A percentile compares a stretch with the other conserved stretches of the same genome.
These are phyloP conservation scores for Drosophila ananassae DNA, from an alignment of 1,140 invertebrate genomes.

Conservation along the genomic window DNA sequence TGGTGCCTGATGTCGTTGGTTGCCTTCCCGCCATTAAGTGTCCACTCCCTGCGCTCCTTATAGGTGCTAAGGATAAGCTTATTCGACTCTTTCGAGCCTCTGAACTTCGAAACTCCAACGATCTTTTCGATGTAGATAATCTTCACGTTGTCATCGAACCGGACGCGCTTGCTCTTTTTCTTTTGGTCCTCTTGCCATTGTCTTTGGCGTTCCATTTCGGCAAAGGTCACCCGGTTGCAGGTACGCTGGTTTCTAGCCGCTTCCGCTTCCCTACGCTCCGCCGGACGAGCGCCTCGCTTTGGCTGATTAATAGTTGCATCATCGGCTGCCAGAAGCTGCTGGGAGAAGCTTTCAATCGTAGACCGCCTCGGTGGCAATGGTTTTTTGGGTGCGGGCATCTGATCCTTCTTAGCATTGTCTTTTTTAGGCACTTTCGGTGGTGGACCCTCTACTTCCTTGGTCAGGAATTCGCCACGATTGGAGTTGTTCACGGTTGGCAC, in stretches of 20 bases:
- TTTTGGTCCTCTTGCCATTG: conserved; percentile 1
- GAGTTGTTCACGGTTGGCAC: conserved; percentile 37
- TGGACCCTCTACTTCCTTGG: conserved; percentile 30
- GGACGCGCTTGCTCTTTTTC: conserved; percentile 26
- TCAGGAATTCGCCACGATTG: conserved; percentile 72
- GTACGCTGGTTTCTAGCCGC: conserved; percentile 56
- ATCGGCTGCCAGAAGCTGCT: conserved; percentile 37
- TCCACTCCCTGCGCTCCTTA: conserved; percentile 51
- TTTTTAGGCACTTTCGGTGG: conserved; percentile 34
- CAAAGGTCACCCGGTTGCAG: conserved; percentile 71
- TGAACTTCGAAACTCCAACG: conserved; percentile 6
- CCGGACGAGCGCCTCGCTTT: conserved; percentile 3
- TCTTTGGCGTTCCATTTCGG: conserved; percentile 50
- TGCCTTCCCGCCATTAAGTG: neutral
- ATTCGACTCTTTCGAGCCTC: conserved; percentile 36
- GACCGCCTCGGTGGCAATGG: conserved; percentile 7
- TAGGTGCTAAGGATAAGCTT: conserved; percentile 45
- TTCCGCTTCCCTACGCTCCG: conserved; percentile 49
- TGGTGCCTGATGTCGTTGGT: conserved; percentile 51
- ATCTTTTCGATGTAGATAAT: conserved; percentile 39
- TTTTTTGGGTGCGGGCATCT: neutral
- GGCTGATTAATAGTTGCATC: neutral
- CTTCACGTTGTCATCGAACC: conserved; percentile 24
- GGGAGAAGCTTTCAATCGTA: conserved; percentile 43
- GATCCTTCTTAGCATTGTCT: neutral